Evolutionary conservation across 2,888 invertebrate genomes (phyloP), one percentile per base, ranked within the genome.

Genomic region (Troilus luridus): DNA sequence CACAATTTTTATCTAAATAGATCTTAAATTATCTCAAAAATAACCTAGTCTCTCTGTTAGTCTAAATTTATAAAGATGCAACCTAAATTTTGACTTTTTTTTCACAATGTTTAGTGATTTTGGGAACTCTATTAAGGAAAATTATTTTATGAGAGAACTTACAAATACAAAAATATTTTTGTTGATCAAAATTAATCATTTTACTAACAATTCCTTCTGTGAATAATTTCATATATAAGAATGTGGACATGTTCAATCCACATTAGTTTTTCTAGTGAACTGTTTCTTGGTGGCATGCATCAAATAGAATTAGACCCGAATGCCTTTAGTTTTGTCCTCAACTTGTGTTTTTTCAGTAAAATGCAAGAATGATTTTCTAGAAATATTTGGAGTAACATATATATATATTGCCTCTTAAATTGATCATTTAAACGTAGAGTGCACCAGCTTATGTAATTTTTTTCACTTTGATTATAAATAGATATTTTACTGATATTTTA

Each of bases 271-370:
- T 90, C 58, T 92, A 92, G 91, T 92, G 92, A 92, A 92, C 92
- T 92, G 96, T 96, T 96, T 96, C 96, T 96, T 96, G 96, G 96
- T 96, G 96, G 96, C 96, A 96, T 96, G 96, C 91, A 91, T 91
- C 91, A 90, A 85, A 91, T 91, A 92, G 92, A 91, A 27, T 90
- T 91, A 91, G 91, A 92, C 88, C 88, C 91, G 92, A 91, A 92
- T 92, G 92, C 92, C 91, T 90, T 90, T 92, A 91, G 89, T 88
- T 90, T 91, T 90, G 54, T 88, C 88, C 64, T 90, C 88, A 88
- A 90, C 64, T 90, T 90, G 59, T 90, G 88, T 90, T 90, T 88
- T 77, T 90, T 85, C 64, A 90, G 88, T 90, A 90, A 90, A 90
- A 90, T 90, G 88, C 90, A 90, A 90, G 90, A 90, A 90, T 90